phyloP scores from a whole-genome alignment of 1,140 invertebrate genomes.

The Dolichoris vasculosae region DNA sequence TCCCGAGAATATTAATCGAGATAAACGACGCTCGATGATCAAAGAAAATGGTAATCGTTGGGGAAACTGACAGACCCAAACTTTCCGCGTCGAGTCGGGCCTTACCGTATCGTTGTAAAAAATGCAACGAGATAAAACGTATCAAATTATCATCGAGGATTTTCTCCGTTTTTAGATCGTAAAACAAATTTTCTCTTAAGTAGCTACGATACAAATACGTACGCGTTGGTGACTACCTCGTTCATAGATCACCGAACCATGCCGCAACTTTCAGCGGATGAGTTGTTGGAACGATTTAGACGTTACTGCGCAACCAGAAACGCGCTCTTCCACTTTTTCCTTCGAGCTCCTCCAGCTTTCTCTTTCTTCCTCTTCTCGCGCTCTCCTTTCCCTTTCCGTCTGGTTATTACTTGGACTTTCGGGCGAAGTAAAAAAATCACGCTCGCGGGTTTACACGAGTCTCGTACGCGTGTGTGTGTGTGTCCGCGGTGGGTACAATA shows the following conservation, averaged over 20 bases:
- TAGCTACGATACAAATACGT: neutral
- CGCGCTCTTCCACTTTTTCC: conserved; percentile 41
- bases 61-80: too few relatives aligned
- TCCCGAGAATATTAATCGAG: too few relatives aligned
- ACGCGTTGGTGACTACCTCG: conserved; percentile 29
- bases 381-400: conserved; percentile 44
- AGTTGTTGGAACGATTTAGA: conserved; percentile 74
- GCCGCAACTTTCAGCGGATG: conserved; percentile 72
- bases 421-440: too few relatives aligned
- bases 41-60: too few relatives aligned
- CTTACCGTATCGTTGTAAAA: too few relatives aligned
- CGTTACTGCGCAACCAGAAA: conserved; percentile 57
- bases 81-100: too few relatives aligned
- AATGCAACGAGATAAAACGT: neutral
- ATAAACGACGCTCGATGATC: too few relatives aligned
- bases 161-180: neutral
- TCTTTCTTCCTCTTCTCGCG: conserved; percentile 15
- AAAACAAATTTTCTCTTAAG: conserved; percentile 26
- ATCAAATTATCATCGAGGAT: neutral
- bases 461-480: conserved; percentile 39
- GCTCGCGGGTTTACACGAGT: conserved; percentile 44
- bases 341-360: conserved; percentile 52
- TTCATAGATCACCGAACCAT: conserved; percentile 70
- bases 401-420: neutral
- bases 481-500: conserved; percentile 44